Evolutionary conservation across 2,113 vertebrate genomes (phyloP).

Genomic region (Athene noctua): DNA sequence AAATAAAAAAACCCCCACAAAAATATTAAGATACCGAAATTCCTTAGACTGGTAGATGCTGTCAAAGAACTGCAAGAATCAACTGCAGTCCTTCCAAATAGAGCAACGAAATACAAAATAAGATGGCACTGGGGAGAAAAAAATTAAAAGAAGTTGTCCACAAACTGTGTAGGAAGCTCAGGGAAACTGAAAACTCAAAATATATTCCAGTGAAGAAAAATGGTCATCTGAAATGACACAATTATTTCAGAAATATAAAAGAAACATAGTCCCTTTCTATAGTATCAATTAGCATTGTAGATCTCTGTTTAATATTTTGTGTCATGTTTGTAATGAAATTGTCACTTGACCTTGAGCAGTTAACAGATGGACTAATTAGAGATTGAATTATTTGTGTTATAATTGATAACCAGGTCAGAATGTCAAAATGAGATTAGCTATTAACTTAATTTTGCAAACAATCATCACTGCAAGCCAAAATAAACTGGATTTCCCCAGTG

Average conservation of each 20-base stretch:
- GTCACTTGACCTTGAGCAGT: background rate
- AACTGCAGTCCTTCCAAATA: background rate
- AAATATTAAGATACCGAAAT: background rate
- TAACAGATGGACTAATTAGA: constrained; percentile 22
- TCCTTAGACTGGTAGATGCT: background rate
- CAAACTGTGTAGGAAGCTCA: background rate
- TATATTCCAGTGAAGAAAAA: background rate
- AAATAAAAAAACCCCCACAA: background rate
- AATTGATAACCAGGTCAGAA: constrained; percentile 20
- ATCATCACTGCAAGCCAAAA: background rate
- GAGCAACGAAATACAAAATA: background rate
- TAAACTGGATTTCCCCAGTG: background rate
- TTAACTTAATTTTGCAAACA: background rate
- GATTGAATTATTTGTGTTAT: background rate
- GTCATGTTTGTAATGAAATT: background rate
- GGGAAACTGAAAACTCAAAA: background rate
- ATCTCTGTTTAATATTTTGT: background rate
- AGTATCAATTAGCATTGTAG: background rate
- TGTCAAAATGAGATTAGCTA: background rate
- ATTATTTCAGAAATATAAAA: background rate
- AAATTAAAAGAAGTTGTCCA: background rate
- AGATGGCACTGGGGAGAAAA: background rate
- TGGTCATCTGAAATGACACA: background rate
- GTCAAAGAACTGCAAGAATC: background rate
- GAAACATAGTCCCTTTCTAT: background rate